A percentile compares a stretch with the other conserved stretches of the same genome.
Conservation (phyloP, 2,113 vertebrate species). For the Calidris pugnax region DNA sequence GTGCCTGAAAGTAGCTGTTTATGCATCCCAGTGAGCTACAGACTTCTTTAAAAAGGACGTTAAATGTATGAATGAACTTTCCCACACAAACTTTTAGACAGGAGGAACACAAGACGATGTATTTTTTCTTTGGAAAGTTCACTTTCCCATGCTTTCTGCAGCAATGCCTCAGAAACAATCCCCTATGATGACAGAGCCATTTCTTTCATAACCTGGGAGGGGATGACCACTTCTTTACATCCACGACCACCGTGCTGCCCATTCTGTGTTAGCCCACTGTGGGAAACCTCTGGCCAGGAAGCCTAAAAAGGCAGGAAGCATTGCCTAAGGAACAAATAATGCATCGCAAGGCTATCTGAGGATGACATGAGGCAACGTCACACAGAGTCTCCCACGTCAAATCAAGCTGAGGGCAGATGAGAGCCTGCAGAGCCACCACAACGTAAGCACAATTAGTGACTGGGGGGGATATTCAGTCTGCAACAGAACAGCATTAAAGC, state of each 20-base stretch:
- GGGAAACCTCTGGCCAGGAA: neutral
- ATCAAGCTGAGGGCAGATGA: neutral
- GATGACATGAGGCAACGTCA: fast-evolving
- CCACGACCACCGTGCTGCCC: neutral
- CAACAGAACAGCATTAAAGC: neutral
- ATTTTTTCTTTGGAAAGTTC: neutral
- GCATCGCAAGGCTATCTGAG: neutral
- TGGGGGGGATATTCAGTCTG: neutral
- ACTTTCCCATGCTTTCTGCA: neutral
- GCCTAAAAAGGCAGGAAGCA: neutral
- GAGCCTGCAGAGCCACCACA: neutral
- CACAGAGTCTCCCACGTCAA: neutral
- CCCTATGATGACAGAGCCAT: neutral
- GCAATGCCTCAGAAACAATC: neutral
- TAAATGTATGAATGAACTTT: neutral
- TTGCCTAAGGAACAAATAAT: neutral
- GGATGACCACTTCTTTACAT: neutral
- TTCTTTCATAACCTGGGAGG: neutral
- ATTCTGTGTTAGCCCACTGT: fast-evolving
- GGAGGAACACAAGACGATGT: neutral
- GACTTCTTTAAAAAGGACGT: neutral
- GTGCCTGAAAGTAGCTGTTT: neutral
- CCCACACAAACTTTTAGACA: neutral
- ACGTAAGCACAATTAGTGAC: neutral
- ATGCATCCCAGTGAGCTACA: neutral